Conservation (phyloP, 1,140 invertebrate species). For the Sinella curviseta region DNA sequence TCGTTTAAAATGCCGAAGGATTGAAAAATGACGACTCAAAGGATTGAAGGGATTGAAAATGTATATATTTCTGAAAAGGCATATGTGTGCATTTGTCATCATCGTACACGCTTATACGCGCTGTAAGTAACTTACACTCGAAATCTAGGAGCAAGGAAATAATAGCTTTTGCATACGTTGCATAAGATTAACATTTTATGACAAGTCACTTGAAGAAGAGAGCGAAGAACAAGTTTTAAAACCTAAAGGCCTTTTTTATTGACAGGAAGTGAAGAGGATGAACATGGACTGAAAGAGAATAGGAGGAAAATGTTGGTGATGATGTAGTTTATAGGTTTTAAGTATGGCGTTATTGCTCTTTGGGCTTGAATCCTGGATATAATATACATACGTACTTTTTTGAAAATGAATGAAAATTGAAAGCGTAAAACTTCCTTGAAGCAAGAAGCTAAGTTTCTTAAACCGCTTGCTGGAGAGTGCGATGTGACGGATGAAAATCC, state of each 20-base stretch:
- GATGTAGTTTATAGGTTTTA: background rate
- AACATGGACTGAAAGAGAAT: too few relatives aligned
- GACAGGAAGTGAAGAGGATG: slow-evolving; percentile 4
- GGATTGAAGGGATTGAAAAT: background rate
- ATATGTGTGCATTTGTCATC: slow-evolving; percentile 21
- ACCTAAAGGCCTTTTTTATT: slow-evolving; percentile 1
- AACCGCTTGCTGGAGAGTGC: background rate
- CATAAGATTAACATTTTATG: slow-evolving; percentile 5
- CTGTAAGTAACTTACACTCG: background rate
- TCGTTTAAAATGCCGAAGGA: background rate
- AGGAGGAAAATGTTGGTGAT: background rate
- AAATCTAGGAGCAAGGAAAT: slow-evolving; percentile 4
- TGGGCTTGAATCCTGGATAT: background rate
- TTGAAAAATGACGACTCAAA: background rate
- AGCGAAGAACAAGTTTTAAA: background rate
- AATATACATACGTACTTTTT: background rate
- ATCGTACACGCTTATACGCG: background rate
- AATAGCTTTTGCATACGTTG: slow-evolving; percentile 17
- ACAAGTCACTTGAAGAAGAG: background rate
- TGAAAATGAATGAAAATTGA: background rate
- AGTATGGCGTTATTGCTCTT: too few relatives aligned
- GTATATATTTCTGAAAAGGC: background rate
- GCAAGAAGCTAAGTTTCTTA: too few relatives aligned
- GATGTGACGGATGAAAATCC: background rate
- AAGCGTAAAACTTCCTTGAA: background rate